Base-by-base conservation (phyloP, 2,113 vertebrate genomes). In the Riparia riparia region DNA sequence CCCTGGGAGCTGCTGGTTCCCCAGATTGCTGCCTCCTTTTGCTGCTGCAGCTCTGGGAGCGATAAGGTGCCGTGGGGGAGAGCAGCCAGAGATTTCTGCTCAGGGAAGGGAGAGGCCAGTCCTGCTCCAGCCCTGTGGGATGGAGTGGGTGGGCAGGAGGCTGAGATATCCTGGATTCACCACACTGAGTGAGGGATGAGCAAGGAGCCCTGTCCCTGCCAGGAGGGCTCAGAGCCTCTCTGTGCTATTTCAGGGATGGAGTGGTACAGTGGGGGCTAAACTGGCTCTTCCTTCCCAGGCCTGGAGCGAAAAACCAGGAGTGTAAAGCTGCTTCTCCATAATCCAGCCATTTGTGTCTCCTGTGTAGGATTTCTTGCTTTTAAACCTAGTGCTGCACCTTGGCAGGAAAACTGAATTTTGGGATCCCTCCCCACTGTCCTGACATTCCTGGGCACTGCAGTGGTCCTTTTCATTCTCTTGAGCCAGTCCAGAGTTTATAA, bases 41-140 rank as follows among this genome's bases (percentile, higher is more conserved):
- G 66, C 42, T 50, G 68, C 50, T 76, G 54, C 7, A 1, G 54
- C 65, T 88, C 34, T 60, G 41, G 58, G 44, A 79, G 53, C 56
- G 41, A 1, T 14, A 3, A 3, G 24, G 37, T 56, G 22, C 60
- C 1, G 0, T 4, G 1, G 4, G 14, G 6, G 25, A 65, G 31
- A 53, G 61, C 16, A 17, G 41, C 4, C 4, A 49, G n/a, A 44
- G 56, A 8, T 69, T 86, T 80, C 53, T 72, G 34, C 60, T 47
- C 64, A 0, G 3, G 31, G 57, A 68, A 24, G 24, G 25, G n/a
- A 7, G 32, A 69, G 41, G 54, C 54, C 68, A 49, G 66, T 39
- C 60, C 81, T 71, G 78, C 64, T 78, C 19, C 69, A 70, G 78
- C 51, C 53, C 63, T 37, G 53, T 34, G 24, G 17, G 49, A 6